These are phyloP conservation scores for Pachypsylla venusta DNA, from an alignment of 1,140 invertebrate genomes.

Conservation along the genomic window DNA sequence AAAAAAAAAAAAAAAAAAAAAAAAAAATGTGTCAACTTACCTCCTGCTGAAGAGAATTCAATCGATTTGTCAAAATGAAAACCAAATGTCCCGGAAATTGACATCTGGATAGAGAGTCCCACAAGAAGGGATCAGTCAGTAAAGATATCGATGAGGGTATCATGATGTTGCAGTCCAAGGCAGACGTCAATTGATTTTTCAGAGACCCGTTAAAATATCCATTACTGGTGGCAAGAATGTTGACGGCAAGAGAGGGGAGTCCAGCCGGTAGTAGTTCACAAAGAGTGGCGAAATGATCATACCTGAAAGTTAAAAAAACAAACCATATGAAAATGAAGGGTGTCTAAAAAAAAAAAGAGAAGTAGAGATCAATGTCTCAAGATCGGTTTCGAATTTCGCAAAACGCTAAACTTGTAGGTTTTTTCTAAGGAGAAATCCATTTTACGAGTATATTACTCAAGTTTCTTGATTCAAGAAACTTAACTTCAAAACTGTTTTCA, in stretches of 20 bases:
- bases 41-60: constrained; percentile 38
- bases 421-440: no score
- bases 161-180: constrained; percentile 37
- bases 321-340: neutral
- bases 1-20: neutral
- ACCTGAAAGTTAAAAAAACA: constrained; percentile 29
- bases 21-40: constrained; percentile 20
- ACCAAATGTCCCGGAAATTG: constrained; percentile 37
- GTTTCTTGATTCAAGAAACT: no score
- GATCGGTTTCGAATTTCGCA: no score
- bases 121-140: constrained; percentile 40
- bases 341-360: no score
- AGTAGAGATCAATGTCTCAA: no score
- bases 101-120: constrained; percentile 40
- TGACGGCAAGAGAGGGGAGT: constrained; percentile 51
- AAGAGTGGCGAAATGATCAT: constrained; percentile 60
- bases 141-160: constrained; percentile 34
- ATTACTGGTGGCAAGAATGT: constrained; percentile 40
- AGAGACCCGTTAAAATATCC: constrained; percentile 45
- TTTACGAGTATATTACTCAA: no score
- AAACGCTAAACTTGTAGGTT: no score
- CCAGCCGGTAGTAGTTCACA: constrained; percentile 53
- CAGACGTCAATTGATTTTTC: constrained; percentile 35
- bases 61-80: constrained; percentile 39
- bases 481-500: no score